These are phyloP conservation scores for Aspidapion aeneum DNA, from an alignment of 2,888 invertebrate species.

Conservation along the genomic window DNA sequence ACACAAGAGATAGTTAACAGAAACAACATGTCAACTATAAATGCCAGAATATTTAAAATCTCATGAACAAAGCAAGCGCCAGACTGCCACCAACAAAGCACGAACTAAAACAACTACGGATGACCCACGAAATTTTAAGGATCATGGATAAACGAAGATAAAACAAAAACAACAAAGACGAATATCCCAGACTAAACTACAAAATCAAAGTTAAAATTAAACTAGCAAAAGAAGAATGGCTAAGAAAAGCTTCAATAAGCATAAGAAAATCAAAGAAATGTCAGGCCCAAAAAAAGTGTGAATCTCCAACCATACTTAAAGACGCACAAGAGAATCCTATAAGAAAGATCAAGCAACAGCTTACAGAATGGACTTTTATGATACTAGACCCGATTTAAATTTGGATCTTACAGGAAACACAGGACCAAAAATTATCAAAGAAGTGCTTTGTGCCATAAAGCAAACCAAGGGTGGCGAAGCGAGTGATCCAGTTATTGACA, in stretches of 20 bases:
- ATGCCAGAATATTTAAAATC: neutral
- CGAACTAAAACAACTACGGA: neutral
- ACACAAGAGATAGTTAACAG: neutral
- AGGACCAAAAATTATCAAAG: neutral
- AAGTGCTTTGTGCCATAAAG: neutral
- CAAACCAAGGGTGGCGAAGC: neutral
- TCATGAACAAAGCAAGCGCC: neutral
- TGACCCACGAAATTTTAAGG: neutral
- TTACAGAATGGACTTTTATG: conserved; percentile 2
- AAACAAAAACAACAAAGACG: neutral
- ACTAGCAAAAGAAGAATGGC: neutral
- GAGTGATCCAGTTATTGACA: conserved; percentile 1
- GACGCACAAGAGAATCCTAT: neutral
- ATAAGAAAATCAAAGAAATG: conserved; percentile 7
- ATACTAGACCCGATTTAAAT: conserved; percentile 1
- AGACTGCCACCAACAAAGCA: neutral
- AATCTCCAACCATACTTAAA: conserved; percentile 2
- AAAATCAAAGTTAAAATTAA: neutral
- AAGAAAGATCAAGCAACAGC: neutral
- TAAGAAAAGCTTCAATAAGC: neutral
- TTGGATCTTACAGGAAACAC: neutral
- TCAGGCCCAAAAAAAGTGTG: neutral
- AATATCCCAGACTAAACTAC: neutral
- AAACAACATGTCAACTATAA: neutral
- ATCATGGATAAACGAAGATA: neutral